Evolutionary conservation across 2,888 invertebrate genomes (phyloP), one percentile per base, ranked within the genome.

Genomic region (Nebria brevicollis): DNA sequence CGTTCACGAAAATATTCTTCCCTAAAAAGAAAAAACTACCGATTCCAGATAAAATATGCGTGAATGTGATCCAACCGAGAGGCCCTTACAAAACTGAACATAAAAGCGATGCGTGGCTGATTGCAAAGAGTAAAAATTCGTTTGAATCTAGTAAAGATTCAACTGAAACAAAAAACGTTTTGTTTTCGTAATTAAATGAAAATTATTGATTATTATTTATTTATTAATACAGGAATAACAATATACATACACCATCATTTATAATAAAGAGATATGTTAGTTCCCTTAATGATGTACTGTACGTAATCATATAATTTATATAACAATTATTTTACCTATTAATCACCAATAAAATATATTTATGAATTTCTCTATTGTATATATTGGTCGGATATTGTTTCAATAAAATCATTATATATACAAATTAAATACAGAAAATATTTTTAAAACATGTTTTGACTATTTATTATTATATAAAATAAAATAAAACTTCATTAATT

Each of bases 1-100:
- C 90, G 2, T 88, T 92, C 0, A 86, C 91, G 2, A 89, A 91
- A 26, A 90, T 90, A 86, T 89, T 90, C 54, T 87, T 87, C 70
- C 76, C 74, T 72, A 81, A 76, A 13, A 82, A 66, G 78, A 83
- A 76, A 76, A 72, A 72, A 20, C n/a, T 65, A 72, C 26, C n/a
- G 74, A 11, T 68, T 54, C 68, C 81, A n/a, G 68, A 75, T 42
- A 82, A 66, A 68, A 73, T 82, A 1, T 74, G 74, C 42, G 81
- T 81, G 11, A 82, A 81, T 66, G 42, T 82, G n/a, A 76, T 82
- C 41, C 73, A 82, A 25, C 80, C 80, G 4, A 77, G 81, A 66
- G 79, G 79, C 2, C 79, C 79, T 13, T 79, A 79, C n/a, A 74
- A 79, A 79, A 75, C 66, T 15, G 79, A 79, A 11, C 54, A 65